These are phyloP conservation scores for Parochlus steinenii DNA, from an alignment of 2,888 invertebrate species.

Conservation along the genomic window DNA sequence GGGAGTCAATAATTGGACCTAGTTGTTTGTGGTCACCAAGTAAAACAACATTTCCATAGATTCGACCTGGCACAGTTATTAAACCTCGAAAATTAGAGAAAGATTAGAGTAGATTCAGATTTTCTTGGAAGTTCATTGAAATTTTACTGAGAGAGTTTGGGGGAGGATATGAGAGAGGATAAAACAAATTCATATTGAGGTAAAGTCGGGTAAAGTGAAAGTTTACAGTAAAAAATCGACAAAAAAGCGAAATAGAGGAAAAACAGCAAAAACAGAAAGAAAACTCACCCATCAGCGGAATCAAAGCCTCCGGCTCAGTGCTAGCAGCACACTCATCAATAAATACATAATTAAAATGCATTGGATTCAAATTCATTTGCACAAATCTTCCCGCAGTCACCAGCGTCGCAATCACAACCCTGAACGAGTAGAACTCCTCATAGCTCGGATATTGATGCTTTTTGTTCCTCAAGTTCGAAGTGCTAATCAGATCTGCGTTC, in stretches of 20 bases:
- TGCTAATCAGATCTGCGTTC: slow-evolving; percentile 22
- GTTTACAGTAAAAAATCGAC: too few species aligned
- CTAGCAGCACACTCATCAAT: slow-evolving; percentile 65
- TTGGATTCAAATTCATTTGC: background rate
- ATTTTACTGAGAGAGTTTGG: too few species aligned
- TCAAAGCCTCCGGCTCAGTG: slow-evolving; percentile 47
- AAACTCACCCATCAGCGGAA: slow-evolving; percentile 32
- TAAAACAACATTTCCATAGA: slow-evolving; percentile 1
- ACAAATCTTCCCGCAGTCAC: slow-evolving; percentile 32
- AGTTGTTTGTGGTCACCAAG: slow-evolving; percentile 58
- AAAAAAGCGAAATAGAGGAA: too few species aligned
- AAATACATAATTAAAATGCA: slow-evolving; percentile 45
- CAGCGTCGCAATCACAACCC: slow-evolving; percentile 47
- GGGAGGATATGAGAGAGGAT: too few species aligned
- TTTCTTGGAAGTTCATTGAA: background rate
- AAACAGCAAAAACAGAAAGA: too few species aligned
- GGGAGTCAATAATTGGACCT: slow-evolving; percentile 40
- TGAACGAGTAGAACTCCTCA: slow-evolving; percentile 33
- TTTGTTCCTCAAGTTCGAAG: slow-evolving; percentile 28
- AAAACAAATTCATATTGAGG: too few species aligned
- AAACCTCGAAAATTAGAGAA: background rate
- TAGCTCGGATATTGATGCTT: slow-evolving; percentile 28
- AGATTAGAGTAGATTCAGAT: background rate
- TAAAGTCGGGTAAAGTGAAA: too few species aligned
- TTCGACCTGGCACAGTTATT: background rate